phyloP scores from a whole-genome alignment of 2,113 vertebrate genomes.

The Callipepla californica region DNA sequence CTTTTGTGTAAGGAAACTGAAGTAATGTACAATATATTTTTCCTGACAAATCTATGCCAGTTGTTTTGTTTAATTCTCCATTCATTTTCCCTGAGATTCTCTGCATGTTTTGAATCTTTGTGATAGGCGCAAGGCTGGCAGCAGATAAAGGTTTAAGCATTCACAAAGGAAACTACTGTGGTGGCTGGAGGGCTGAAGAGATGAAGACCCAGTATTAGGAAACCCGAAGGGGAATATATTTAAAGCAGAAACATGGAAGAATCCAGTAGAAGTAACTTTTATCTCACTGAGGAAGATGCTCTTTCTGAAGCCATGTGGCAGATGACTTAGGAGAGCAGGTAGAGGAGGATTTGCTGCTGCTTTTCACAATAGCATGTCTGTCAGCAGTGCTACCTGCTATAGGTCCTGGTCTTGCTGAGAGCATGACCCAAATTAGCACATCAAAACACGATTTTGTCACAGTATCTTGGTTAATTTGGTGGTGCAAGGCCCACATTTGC shows the following conservation, averaged over 20 bases:
- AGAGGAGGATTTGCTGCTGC: background rate
- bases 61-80: background rate
- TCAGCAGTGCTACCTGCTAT: background rate
- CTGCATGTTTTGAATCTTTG: background rate
- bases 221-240: background rate
- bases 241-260: background rate
- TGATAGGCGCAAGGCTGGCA: background rate
- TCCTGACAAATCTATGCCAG: background rate
- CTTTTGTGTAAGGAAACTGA: background rate
- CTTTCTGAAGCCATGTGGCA: background rate
- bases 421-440: background rate
- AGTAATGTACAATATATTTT: fast-evolving
- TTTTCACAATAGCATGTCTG: fast-evolving
- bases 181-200: background rate
- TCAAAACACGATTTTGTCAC: background rate
- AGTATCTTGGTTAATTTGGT: background rate
- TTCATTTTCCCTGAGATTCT: background rate
- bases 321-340: background rate
- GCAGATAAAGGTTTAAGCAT: background rate
- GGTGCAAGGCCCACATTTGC: background rate
- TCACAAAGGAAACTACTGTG: background rate
- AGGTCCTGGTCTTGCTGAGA: background rate
- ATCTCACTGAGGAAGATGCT: background rate
- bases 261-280: background rate
- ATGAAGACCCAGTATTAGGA: background rate